Percentiles rank a stretch among this genome's conserved stretches.
Evolutionary conservation across 1,140 invertebrate genomes (phyloP).

Genomic region (Nasonia vitripennis): DNA sequence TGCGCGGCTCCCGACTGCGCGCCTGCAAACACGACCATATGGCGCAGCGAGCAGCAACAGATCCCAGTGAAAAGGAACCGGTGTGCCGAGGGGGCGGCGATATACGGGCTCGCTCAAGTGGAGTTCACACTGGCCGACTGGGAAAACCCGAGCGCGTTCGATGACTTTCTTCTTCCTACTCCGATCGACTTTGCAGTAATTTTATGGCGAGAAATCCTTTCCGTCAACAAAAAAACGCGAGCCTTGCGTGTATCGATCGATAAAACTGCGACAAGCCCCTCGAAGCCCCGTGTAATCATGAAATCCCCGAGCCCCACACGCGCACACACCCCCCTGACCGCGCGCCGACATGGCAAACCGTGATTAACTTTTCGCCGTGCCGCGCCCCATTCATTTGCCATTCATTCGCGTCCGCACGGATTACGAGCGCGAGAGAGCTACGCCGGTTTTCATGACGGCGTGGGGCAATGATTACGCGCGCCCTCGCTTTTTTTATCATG

Average conservation of each 20-base stretch:
- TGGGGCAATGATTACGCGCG: conserved; percentile 37
- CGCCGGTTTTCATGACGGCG: conserved; percentile 47
- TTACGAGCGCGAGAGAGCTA: conserved; percentile 58
- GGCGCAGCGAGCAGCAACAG: conserved; percentile 49
- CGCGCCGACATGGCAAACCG: conserved; percentile 73
- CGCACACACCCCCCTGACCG: conserved; percentile 38
- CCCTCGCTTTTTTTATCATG: background rate
- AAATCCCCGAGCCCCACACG: conserved; percentile 59
- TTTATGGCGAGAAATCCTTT: no score
- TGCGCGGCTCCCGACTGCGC: conserved; percentile 48
- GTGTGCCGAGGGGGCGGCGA: background rate
- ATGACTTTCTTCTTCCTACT: background rate
- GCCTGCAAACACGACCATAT: conserved; percentile 62
- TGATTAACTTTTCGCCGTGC: conserved; percentile 75
- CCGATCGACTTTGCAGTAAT: no score
- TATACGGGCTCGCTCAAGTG: background rate
- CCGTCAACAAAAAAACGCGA: no score
- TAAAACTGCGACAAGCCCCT: background rate
- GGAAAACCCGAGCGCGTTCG: background rate
- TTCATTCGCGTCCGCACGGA: conserved; percentile 74
- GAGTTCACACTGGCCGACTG: conserved; percentile 3
- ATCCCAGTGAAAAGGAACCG: background rate
- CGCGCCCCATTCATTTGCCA: conserved; percentile 74
- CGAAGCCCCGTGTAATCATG: conserved; percentile 71
- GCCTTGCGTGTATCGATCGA: no score